A percentile compares a stretch with the other conserved stretches of the same genome.
Conservation (phyloP, 2,888 invertebrate species). For the Tiliacea citrago region DNA sequence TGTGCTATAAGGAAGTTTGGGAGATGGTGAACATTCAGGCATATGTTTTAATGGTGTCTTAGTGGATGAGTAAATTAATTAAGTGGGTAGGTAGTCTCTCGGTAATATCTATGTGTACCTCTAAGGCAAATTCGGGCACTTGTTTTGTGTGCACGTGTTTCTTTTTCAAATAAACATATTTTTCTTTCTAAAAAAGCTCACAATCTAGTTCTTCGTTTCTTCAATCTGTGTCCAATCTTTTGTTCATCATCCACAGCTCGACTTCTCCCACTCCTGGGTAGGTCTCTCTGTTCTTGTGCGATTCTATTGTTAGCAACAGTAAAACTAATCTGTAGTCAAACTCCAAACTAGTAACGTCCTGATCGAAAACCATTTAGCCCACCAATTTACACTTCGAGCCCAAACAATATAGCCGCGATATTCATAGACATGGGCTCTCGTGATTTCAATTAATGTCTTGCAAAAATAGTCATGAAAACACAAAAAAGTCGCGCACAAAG, state of each 20-base stretch:
- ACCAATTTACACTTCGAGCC: conserved; percentile 32
- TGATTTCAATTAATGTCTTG: conserved; percentile 71
- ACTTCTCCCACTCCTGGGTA: too few relatives aligned
- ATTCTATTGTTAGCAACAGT: not conserved
- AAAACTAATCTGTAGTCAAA: not conserved
- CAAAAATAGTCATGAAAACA: conserved; percentile 49
- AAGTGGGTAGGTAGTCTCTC: too few relatives aligned
- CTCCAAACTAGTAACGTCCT: not conserved
- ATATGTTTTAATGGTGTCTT: not conserved
- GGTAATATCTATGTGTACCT: too few relatives aligned
- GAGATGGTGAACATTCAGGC: not conserved
- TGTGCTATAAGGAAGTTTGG: not conserved
- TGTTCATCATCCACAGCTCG: not conserved
- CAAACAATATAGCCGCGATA: conserved; percentile 29
- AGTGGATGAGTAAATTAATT: too few relatives aligned
- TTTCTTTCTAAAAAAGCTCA: not conserved
- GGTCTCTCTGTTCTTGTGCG: not conserved
- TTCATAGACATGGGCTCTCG: conserved; percentile 49
- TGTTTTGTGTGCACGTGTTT: too few relatives aligned
- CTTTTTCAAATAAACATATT: too few relatives aligned
- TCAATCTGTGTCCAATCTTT: not conserved
- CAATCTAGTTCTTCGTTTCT: not conserved
- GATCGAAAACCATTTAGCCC: conserved; percentile 20
- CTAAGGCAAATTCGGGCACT: too few relatives aligned
- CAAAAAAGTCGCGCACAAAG: conserved; percentile 47